Percentiles rank a stretch among this genome's conserved stretches.
Evolutionary conservation across 1,140 invertebrate species (phyloP).

Genomic region (Drosophila rhopaloa): DNA sequence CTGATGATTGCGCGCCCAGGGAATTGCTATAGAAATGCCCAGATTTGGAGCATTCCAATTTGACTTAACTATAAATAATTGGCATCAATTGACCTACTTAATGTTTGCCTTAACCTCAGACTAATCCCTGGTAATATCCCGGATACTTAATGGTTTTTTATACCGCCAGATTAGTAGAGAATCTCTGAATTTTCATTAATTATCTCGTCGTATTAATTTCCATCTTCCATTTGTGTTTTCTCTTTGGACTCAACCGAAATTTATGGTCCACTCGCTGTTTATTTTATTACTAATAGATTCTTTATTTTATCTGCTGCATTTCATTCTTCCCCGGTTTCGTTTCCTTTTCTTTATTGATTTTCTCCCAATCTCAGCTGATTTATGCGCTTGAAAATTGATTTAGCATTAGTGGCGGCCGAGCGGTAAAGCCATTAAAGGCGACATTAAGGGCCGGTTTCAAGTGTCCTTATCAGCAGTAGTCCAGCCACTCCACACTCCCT

Average conservation of each 20-base stretch:
- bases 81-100: conserved; percentile 39
- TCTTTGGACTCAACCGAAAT: conserved; percentile 15
- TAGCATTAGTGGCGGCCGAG: conserved; percentile 44
- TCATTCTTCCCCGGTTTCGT: background rate
- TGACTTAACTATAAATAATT: conserved; percentile 43
- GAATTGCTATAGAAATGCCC: conserved; percentile 22
- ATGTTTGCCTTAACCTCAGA: conserved; percentile 4
- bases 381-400: conserved; percentile 73
- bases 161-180: background rate
- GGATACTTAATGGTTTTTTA: conserved; percentile 1
- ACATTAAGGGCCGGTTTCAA: conserved; percentile 55
- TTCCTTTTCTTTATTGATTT: conserved; percentile 29
- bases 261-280: conserved; percentile 50
- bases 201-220: conserved; percentile 37
- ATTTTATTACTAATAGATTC: conserved; percentile 70
- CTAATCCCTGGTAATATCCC: conserved; percentile 1
- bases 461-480: conserved; percentile 50
- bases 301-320: conserved; percentile 53
- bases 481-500: conserved; percentile 22
- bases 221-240: conserved; percentile 36
- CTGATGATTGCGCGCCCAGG: conserved; percentile 19
- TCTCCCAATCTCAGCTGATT: conserved; percentile 56
- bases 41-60: conserved; percentile 25
- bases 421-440: conserved; percentile 48
- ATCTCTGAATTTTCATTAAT: conserved; percentile 45